Percentiles rank a stretch among this genome's conserved stretches.
These are phyloP conservation scores for Dipus sagitta DNA, from an alignment of 2,797 vertebrate species.

Conservation along the genomic window DNA sequence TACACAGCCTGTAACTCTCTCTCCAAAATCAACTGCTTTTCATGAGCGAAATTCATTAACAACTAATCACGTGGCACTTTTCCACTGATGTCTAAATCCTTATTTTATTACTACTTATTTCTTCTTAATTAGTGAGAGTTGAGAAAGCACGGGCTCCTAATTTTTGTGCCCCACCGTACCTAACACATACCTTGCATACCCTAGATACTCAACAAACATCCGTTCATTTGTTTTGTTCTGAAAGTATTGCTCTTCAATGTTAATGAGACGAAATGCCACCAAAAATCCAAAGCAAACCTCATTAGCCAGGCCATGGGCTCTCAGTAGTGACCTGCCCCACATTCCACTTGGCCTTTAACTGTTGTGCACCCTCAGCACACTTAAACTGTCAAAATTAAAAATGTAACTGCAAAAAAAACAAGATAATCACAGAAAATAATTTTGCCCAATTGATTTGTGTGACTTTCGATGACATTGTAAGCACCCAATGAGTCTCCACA, in stretches of 20 bases:
- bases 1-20: background rate
- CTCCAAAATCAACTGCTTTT: constrained; percentile 47
- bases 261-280: constrained; percentile 80
- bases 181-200: background rate
- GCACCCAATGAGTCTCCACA: constrained; percentile 51
- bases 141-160: constrained; percentile 33
- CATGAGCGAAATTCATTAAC: constrained; percentile 10
- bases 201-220: constrained; percentile 45
- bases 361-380: constrained; percentile 76
- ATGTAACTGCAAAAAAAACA: constrained; percentile 76
- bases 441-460: constrained; percentile 79
- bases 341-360: constrained; percentile 79
- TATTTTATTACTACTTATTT: constrained; percentile 45
- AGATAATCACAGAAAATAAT: constrained; percentile 81
- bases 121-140: constrained; percentile 56
- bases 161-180: background rate
- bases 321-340: constrained; percentile 75
- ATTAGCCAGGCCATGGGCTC: constrained; percentile 76
- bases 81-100: constrained; percentile 19
- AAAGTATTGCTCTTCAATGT: constrained; percentile 71
- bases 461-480: constrained; percentile 83
- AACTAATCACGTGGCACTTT: background rate
- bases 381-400: constrained; percentile 86
- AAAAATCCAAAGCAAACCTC: constrained; percentile 72
- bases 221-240: constrained; percentile 68